Evolutionary conservation across 2,797 vertebrate species (phyloP).

Genomic region (Ataeniobius toweri): DNA sequence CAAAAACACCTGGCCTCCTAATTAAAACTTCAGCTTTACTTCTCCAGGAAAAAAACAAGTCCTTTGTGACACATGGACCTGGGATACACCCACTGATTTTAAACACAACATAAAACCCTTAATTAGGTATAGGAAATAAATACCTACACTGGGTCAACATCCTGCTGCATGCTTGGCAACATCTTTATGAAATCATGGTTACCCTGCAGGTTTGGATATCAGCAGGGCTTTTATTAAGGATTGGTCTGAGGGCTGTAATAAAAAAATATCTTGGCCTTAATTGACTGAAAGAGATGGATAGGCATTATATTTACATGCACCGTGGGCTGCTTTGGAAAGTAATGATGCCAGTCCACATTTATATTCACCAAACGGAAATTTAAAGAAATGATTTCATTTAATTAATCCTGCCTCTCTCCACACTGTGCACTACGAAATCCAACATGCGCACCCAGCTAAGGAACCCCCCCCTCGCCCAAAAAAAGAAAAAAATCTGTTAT

Average conservation of each 20-base stretch:
- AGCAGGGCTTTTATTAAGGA: slow-evolving; percentile 26
- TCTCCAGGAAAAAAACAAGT: slow-evolving; percentile 40
- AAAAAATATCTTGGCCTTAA: slow-evolving; percentile 12
- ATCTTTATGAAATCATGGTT: slow-evolving; percentile 12
- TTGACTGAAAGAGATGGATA: slow-evolving; percentile 15
- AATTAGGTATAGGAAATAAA: slow-evolving; percentile 45
- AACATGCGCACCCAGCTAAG: too few relatives aligned
- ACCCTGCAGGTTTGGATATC: slow-evolving; percentile 25
- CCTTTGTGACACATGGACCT: slow-evolving; percentile 43
- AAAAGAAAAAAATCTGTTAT: too few relatives aligned
- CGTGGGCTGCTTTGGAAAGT: slow-evolving; percentile 2
- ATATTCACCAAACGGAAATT: slow-evolving; percentile 6
- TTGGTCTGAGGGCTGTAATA: slow-evolving; percentile 12
- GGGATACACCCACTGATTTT: slow-evolving; percentile 55
- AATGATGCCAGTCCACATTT: slow-evolving; percentile 1
- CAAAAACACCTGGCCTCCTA: slow-evolving; percentile 47
- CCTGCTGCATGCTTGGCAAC: not conserved
- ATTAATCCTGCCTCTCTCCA: too few relatives aligned
- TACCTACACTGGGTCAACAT: slow-evolving; percentile 28
- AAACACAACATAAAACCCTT: slow-evolving; percentile 37
- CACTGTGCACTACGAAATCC: too few relatives aligned
- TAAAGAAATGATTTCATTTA: not conserved
- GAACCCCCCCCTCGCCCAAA: too few relatives aligned
- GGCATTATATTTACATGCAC: slow-evolving; percentile 8
- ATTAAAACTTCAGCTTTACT: slow-evolving; percentile 44